These are phyloP conservation scores for Micropoecilia bifurca DNA, from an alignment of 2,797 vertebrate species.

Conservation along the genomic window DNA sequence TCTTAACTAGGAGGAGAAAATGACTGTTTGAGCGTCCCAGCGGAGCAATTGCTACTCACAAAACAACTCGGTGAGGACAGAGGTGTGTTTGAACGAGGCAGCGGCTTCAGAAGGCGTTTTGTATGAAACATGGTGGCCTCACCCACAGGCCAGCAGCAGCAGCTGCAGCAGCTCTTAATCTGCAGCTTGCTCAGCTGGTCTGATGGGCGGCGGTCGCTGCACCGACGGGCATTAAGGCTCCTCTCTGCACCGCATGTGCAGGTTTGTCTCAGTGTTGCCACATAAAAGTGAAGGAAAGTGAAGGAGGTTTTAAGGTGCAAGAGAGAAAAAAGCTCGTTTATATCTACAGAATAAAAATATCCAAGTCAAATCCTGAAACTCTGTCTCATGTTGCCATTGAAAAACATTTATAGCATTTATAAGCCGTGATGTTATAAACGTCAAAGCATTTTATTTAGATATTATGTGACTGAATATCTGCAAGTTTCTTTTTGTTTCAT, in stretches of 20 bases:
- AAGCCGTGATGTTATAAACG: no score
- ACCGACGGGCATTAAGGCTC: constrained; percentile 29
- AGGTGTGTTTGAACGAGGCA: constrained; percentile 35
- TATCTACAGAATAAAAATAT: constrained; percentile 9
- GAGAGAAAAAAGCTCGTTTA: constrained; percentile 28
- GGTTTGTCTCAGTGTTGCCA: constrained; percentile 44
- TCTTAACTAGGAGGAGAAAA: constrained; percentile 42
- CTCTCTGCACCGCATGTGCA: constrained; percentile 34
- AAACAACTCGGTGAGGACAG: constrained; percentile 26
- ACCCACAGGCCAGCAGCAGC: constrained; percentile 50
- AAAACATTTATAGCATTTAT: neutral
- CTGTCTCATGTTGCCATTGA: neutral
- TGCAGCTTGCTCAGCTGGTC: constrained; percentile 63
- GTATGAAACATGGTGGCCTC: constrained; percentile 63
- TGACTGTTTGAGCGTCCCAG: constrained; percentile 45
- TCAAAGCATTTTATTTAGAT: neutral
- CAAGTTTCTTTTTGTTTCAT: neutral
- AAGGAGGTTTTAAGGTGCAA: constrained; percentile 21
- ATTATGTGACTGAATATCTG: neutral
- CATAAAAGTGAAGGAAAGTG: constrained; percentile 40
- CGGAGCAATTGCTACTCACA: constrained; percentile 34
- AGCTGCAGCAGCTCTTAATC: constrained; percentile 61
- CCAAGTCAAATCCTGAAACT: neutral
- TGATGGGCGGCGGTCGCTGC: constrained; percentile 50
- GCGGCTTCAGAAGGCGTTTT: constrained; percentile 59